Percentiles rank a stretch among this genome's conserved stretches.
These are phyloP conservation scores for Gallinago nigripennis DNA, from an alignment of 2,797 vertebrate genomes.

Conservation along the genomic window DNA sequence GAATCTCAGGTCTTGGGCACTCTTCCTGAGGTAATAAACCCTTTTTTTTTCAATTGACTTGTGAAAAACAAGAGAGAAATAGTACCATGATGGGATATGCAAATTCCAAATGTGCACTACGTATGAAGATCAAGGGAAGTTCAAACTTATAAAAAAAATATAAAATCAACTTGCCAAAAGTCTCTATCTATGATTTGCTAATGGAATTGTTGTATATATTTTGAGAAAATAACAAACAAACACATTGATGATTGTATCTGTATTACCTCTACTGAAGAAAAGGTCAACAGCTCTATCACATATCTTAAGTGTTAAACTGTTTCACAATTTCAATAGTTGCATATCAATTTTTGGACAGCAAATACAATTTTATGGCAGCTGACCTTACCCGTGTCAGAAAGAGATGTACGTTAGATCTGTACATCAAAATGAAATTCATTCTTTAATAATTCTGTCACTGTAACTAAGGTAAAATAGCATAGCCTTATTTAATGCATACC, in stretches of 20 bases:
- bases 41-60: fast-evolving
- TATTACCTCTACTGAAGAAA: conserved; percentile 75
- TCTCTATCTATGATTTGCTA: not conserved
- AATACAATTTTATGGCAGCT: conserved; percentile 81
- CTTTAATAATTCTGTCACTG: conserved; percentile 64
- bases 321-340: conserved; percentile 75
- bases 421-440: conserved; percentile 81
- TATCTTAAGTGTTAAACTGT: conserved; percentile 73
- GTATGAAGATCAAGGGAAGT: not conserved
- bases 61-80: not conserved
- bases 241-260: conserved; percentile 48
- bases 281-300: conserved; percentile 73
- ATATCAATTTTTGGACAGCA: conserved; percentile 79
- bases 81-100: not conserved
- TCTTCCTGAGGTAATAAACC: not conserved
- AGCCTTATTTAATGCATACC: conserved; percentile 84
- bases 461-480: conserved; percentile 74
- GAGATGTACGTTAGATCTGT: conserved; percentile 67
- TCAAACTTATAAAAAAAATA: not conserved
- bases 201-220: not conserved
- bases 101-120: not conserved
- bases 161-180: not conserved
- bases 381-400: conserved; percentile 84
- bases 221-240: conserved; percentile 55
- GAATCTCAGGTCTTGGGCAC: not conserved